These are phyloP conservation scores for Pemphigus obesinymphae DNA, from an alignment of 1,140 invertebrate species.

Conservation along the genomic window DNA sequence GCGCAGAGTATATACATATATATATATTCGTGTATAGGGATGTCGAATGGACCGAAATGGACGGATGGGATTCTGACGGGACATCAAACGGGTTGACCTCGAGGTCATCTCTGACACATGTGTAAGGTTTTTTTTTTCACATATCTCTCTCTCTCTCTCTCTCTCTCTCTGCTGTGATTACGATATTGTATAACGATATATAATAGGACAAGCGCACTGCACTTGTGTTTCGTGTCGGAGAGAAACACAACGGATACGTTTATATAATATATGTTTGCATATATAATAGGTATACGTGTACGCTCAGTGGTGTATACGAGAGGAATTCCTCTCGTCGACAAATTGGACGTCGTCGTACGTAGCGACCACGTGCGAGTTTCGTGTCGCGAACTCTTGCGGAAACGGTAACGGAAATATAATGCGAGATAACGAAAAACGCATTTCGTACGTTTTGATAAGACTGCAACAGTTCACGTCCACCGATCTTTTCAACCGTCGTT, in stretches of 20 bases:
- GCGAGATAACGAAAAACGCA: too few species aligned
- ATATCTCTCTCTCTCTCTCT: background rate
- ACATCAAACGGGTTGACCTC: slow-evolving; percentile 36
- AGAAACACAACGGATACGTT: background rate
- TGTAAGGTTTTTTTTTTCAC: slow-evolving; percentile 11
- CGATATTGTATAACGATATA: too few species aligned
- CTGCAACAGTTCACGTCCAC: too few species aligned
- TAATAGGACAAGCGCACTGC: background rate
- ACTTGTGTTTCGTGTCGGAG: background rate
- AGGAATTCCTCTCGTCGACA: too few species aligned
- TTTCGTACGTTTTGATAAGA: too few species aligned
- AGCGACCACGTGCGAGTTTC: too few species aligned
- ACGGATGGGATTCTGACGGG: slow-evolving; percentile 10
- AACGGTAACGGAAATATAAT: too few species aligned
- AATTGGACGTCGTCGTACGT: too few species aligned
- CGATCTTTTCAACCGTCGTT: too few species aligned
- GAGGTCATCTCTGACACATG: background rate
- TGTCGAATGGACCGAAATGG: background rate
- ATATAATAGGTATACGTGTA: background rate
- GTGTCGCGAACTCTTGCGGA: too few species aligned
- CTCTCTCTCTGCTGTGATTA: background rate
- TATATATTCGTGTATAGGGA: background rate
- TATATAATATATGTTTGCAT: too few species aligned
- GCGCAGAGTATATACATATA: background rate
- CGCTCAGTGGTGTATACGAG: too few species aligned